Conservation (phyloP, 2,888 invertebrate genomes). For the Orthonevra nobilis region DNA sequence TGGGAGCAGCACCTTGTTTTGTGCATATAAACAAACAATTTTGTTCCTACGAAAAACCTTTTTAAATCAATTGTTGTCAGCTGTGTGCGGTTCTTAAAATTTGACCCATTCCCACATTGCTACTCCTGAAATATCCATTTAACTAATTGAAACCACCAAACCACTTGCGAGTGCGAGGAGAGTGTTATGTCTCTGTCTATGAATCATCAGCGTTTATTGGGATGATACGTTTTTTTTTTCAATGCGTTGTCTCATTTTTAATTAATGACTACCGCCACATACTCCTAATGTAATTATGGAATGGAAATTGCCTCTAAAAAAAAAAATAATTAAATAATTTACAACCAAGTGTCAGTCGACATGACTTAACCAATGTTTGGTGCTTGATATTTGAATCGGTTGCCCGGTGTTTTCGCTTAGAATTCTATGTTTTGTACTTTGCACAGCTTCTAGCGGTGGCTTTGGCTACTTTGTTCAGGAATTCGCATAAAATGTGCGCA, state of each 20-base stretch:
- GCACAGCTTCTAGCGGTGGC: slow-evolving; percentile 9
- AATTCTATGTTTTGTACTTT: slow-evolving; percentile 27
- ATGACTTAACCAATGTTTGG: no score
- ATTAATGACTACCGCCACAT: slow-evolving; percentile 43
- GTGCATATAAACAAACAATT: slow-evolving; percentile 16
- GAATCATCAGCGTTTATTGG: slow-evolving; percentile 50
- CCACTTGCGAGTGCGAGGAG: slow-evolving; percentile 40
- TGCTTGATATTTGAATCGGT: slow-evolving; percentile 34
- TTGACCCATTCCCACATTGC: slow-evolving; percentile 1
- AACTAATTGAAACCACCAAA: slow-evolving; percentile 48
- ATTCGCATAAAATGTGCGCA: slow-evolving; percentile 41
- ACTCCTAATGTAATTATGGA: slow-evolving; percentile 24
- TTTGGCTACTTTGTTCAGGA: slow-evolving; percentile 22
- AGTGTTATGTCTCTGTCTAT: slow-evolving; percentile 22
- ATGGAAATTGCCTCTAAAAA: slow-evolving; percentile 24
- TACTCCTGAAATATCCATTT: slow-evolving; percentile 12
- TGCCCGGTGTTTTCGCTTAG: slow-evolving; percentile 31
- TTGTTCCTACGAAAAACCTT: no score
- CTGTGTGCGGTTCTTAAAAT: slow-evolving; percentile 2
- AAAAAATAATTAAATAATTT: no score
- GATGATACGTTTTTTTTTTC: slow-evolving; percentile 19
- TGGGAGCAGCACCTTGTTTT: slow-evolving; percentile 9
- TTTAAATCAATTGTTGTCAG: slow-evolving; percentile 18
- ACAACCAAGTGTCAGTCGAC: no score
- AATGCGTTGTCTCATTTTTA: slow-evolving; percentile 43